Base-by-base conservation (phyloP, 2,888 invertebrate species). In the Suillia variegata region DNA sequence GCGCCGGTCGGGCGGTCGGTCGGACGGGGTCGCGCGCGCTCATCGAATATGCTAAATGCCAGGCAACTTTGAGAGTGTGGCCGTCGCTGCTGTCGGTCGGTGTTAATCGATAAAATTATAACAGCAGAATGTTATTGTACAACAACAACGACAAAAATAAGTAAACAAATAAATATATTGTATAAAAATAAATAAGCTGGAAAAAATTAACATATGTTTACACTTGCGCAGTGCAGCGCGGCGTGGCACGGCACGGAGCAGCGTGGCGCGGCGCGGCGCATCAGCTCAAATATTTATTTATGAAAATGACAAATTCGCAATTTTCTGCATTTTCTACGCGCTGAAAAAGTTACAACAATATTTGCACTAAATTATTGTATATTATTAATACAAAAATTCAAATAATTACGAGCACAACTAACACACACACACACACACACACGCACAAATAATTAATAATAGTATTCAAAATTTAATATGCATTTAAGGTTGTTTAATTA, bases 101-200 rank as follows among this genome's bases (percentile, higher is more conserved):
- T 18, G 70, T 53, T 71, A 59, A 38, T 38, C 38, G 38, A 38
- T 38, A n/a, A 38, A 38, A 38, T 38, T 38, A n/a, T 38, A 38
- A n/a, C 15, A 13, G 73, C 70, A 70, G 73, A 70, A 71, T 73
- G 73, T 71, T 70, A 71, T 69, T 65, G n/a, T 63, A 67, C 63
- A 73, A 58, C 61, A 70, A 66, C 71, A 70, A 70, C 71, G 73
- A 70, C 73, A 70, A 73, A 70, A 71, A 48, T 10, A 48, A 18
- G 6, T 20, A 21, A 13, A 22, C 4, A n/a, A 15, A 18, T 48
- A 48, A 13, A 22, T 20, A 48, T 10, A 48, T 21, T 31, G 31
- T 8, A 31, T n/a, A n/a, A n/a, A n/a, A n/a, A n/a, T n/a, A n/a
- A 31, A 31, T 12, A 31, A 31, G 12, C 6, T 31, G 12, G n/a